Evolutionary conservation across 1,140 invertebrate genomes (phyloP).

Genomic region (Camponotus floridanus): DNA sequence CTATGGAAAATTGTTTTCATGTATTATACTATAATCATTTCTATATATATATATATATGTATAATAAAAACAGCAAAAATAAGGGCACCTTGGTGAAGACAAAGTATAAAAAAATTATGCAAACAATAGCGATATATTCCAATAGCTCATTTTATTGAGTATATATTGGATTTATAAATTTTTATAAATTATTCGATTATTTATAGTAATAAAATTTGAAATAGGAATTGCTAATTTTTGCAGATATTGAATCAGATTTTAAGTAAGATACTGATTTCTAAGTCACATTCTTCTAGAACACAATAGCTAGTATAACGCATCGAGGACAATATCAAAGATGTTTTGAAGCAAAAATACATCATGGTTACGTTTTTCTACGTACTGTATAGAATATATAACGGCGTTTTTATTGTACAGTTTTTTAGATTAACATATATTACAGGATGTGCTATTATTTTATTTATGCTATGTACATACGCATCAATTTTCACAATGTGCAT

Average conservation of each 20-base stretch:
- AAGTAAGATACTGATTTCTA: conserved; percentile 67
- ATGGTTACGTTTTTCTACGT: conserved; percentile 70
- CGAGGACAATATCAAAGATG: conserved; percentile 72
- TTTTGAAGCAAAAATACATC: conserved; percentile 64
- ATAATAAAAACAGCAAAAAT: conserved; percentile 29
- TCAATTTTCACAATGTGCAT: conserved; percentile 23
- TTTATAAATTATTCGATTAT: conserved; percentile 50
- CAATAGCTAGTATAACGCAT: conserved; percentile 71
- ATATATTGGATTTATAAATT: neutral
- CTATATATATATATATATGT: neutral
- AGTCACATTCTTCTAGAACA: conserved; percentile 62
- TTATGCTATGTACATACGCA: conserved; percentile 28
- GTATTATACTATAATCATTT: conserved; percentile 9
- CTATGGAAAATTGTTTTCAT: conserved; percentile 45
- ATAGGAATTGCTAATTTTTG: conserved; percentile 64
- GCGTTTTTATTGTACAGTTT: conserved; percentile 47
- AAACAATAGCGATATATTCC: conserved; percentile 23
- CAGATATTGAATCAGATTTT: conserved; percentile 63
- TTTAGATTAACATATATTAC: conserved; percentile 13
- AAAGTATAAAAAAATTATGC: conserved; percentile 65
- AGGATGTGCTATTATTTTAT: conserved; percentile 25
- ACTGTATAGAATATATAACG: conserved; percentile 55
- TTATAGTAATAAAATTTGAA: conserved; percentile 51
- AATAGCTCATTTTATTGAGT: conserved; percentile 53
- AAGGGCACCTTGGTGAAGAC: conserved; percentile 73